Base-by-base conservation (phyloP, 2,888 invertebrate species). In the Plebejus melissa region DNA sequence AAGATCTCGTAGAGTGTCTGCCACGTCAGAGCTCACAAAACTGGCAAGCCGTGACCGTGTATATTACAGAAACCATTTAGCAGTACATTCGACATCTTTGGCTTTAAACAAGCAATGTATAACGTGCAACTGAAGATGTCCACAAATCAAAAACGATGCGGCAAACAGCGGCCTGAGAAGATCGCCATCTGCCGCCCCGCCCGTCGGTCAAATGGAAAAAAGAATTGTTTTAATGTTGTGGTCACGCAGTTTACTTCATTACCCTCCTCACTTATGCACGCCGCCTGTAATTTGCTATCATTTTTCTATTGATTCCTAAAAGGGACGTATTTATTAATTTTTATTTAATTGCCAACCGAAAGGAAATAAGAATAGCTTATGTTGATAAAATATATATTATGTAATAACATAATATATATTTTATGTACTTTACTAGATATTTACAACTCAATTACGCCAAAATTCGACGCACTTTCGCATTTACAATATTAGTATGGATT, bases 221-320 rank as follows among this genome's bases (percentile, higher is more conserved):
- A 80, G 80, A 83, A 81, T 85, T 88, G 89, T 89, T 89, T 86
- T 84, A 86, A 83, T 89, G 88, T 89, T 87, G 87, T 91, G 89
- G 88, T 89, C 90, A 85, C 86, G 86, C 85, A 86, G 90, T 88
- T 91, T 87, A 88, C 85, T 87, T 87, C 87, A 88, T 89, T 90
- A 87, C 83, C 85, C 83, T 87, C 86, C 83, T 88, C 80, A 85
- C 81, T 84, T 86, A 89, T 88, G 86, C 83, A 86, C 82, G 82
- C 78, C 79, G 75, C 76, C 77, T 75, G 76, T 85, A 86, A 86
- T 87, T 86, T 83, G 32, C 60, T 70, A 65, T 75, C 70, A 74
- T 58, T 69, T 75, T 71, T 74, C 71, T 74, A 65, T 65, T 36
- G 65, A 65, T 65, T 65, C 13, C 32, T 32, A 32, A 65, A 65